These are phyloP conservation scores for Stictonetta naevosa DNA, from an alignment of 2,113 vertebrate species.

Conservation along the genomic window DNA sequence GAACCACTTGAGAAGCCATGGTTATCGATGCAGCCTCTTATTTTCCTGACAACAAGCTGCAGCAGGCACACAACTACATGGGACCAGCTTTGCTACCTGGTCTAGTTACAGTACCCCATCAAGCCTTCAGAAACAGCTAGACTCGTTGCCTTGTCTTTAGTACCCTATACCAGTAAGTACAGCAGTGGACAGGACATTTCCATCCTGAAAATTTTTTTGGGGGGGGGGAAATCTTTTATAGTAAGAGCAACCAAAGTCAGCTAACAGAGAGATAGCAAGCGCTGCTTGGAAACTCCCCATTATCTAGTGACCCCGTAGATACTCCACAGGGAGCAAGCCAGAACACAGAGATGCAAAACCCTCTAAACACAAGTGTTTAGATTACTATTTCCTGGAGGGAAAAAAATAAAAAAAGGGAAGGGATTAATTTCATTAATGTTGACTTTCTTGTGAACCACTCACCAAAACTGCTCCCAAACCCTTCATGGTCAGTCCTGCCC, in stretches of 20 bases:
- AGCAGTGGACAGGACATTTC: not conserved
- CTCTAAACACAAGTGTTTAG: not conserved
- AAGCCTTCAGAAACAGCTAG: not conserved
- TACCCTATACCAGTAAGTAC: not conserved
- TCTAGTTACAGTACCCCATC: not conserved
- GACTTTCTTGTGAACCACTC: not conserved
- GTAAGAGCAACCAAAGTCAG: not conserved
- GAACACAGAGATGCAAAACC: not conserved
- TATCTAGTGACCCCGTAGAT: not conserved
- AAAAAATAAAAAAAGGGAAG: not conserved
- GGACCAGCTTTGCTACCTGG: not conserved
- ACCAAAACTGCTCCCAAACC: not conserved
- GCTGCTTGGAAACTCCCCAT: not conserved
- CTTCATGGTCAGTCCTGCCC: not conserved
- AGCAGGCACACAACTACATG: not conserved
- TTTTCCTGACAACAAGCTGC: not conserved
- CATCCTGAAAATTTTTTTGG: not conserved
- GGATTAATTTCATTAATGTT: not conserved
- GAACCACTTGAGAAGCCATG: not conserved
- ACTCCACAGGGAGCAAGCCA: not conserved
- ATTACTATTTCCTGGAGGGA: not conserved
- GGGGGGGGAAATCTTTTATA: not conserved
- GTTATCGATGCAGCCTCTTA: not conserved
- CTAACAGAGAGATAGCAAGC: not conserved
- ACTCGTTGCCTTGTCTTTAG: not conserved